Percentiles rank a stretch among this genome's conserved stretches.
phyloP scores from a whole-genome alignment of 1,140 invertebrate species.

The Camponotus vicinus region DNA sequence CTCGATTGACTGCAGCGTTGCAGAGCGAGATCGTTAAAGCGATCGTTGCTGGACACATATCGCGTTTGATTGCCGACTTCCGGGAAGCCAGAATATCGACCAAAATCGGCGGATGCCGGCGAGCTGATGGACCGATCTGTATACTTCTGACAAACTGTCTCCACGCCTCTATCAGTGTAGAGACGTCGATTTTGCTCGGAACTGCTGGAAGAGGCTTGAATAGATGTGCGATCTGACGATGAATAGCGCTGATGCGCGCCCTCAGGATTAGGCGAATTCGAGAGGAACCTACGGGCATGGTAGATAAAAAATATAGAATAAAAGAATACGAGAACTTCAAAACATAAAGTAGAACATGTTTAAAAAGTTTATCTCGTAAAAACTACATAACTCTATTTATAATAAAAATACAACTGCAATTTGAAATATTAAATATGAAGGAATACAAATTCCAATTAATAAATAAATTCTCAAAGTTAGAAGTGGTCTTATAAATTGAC shows the following conservation, averaged over 20 bases:
- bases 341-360: too few species aligned
- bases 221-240: slow-evolving; percentile 78
- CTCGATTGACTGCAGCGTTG: slow-evolving; percentile 86
- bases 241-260: slow-evolving; percentile 81
- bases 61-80: slow-evolving; percentile 72
- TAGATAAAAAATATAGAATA: not conserved
- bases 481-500: not conserved
- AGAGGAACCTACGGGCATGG: slow-evolving; percentile 67
- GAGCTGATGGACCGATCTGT: slow-evolving; percentile 79
- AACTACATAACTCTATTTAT: too few species aligned
- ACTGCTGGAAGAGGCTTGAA: slow-evolving; percentile 52
- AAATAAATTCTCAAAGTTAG: not conserved
- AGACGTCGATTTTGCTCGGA: slow-evolving; percentile 63
- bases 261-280: slow-evolving; percentile 81
- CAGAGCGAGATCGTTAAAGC: slow-evolving; percentile 86
- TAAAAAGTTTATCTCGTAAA: too few species aligned
- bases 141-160: slow-evolving; percentile 80
- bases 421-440: too few species aligned
- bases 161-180: slow-evolving; percentile 74
- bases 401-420: not conserved
- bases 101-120: slow-evolving; percentile 78
- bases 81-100: slow-evolving; percentile 75
- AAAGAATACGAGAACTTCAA: not conserved
- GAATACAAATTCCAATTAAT: not conserved
- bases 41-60: slow-evolving; percentile 82